phyloP scores from a whole-genome alignment of 2,888 invertebrate genomes.

The Dendrolimus pini region DNA sequence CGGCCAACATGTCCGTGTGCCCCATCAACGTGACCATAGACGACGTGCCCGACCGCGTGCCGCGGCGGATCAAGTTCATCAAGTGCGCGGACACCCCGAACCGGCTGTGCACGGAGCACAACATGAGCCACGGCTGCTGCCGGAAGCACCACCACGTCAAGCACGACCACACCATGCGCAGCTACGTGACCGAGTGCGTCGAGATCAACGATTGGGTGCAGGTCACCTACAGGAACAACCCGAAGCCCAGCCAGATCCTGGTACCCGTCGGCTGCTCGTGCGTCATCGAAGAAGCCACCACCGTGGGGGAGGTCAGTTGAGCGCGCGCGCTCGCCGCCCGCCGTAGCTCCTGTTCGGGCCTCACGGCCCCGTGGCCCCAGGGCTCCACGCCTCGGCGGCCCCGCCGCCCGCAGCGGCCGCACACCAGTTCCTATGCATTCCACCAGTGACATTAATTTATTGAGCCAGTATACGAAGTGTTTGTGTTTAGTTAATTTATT shows the following conservation, averaged over 20 bases:
- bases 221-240: conserved; percentile 37
- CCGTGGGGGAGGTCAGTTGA: conserved; percentile 16
- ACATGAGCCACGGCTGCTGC: conserved; percentile 53
- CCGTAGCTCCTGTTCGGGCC: background rate
- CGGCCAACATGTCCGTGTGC: conserved; percentile 53
- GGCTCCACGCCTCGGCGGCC: background rate
- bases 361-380: background rate
- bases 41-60: conserved; percentile 43
- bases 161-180: background rate
- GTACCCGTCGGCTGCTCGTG: conserved; percentile 65
- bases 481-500: conserved; percentile 10
- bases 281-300: conserved; percentile 38
- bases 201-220: conserved; percentile 59
- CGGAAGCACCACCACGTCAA: conserved; percentile 33
- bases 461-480: conserved; percentile 1
- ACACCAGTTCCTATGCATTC: conserved; percentile 30
- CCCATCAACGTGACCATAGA: conserved; percentile 47
- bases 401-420: conserved; percentile 1
- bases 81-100: conserved; percentile 45
- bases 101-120: conserved; percentile 40
- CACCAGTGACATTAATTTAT: conserved; percentile 20
- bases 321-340: conserved; percentile 10
- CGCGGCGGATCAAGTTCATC: conserved; percentile 55
- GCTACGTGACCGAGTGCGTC: conserved; percentile 50
- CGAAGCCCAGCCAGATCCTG: conserved; percentile 20